phyloP scores from a whole-genome alignment of 1,140 invertebrate genomes.

The Eulimnadia texana region DNA sequence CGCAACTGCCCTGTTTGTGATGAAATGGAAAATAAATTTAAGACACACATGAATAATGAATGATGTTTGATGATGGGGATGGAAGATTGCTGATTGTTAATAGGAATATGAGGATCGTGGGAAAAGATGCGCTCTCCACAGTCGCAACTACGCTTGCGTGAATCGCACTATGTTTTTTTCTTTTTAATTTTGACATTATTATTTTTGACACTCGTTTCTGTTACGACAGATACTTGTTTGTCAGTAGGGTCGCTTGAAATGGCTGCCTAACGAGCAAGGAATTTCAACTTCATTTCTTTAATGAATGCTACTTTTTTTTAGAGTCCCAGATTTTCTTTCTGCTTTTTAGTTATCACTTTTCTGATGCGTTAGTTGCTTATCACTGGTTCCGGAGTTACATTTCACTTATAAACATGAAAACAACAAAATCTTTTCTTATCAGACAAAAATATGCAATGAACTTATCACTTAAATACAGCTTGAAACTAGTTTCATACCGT shows the following conservation, averaged over 20 bases:
- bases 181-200: background rate
- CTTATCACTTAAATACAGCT: background rate
- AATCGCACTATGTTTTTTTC: background rate
- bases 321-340: no score
- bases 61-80: no score
- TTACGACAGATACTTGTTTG: background rate
- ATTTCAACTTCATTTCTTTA: background rate
- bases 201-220: background rate
- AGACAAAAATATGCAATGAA: no score
- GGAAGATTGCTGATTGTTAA: background rate
- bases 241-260: background rate
- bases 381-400: no score
- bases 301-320: no score
- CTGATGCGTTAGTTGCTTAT: no score
- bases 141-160: background rate
- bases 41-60: no score
- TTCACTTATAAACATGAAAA: no score
- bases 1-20: conserved; percentile 53
- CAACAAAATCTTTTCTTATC: no score
- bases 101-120: background rate
- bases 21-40: conserved; percentile 17
- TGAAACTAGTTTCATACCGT: conserved; percentile 6
- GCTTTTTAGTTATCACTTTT: no score
- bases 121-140: no score
- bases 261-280: background rate